Percentiles rank a stretch among this genome's conserved stretches.
Evolutionary conservation across 2,113 vertebrate species (phyloP).

Genomic region (Etheostoma cragini): DNA sequence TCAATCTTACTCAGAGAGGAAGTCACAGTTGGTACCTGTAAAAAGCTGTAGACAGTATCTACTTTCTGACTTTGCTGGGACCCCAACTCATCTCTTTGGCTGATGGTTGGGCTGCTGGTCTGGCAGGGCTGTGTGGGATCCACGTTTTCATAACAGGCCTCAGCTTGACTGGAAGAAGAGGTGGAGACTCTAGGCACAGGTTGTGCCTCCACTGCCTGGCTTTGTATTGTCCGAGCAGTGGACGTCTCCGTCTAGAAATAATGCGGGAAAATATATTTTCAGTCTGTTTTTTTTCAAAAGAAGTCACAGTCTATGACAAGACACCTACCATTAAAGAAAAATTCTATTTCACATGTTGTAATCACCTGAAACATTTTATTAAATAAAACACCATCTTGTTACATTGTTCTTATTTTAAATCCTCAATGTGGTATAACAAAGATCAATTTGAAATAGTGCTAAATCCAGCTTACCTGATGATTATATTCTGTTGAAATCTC

Average conservation of each 20-base stretch:
- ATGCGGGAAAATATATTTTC: background rate
- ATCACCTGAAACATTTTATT: background rate
- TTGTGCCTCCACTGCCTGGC: background rate
- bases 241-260: conserved; percentile 15
- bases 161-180: conserved; percentile 15
- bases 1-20: accelerated
- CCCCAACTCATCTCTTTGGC: background rate
- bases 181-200: background rate
- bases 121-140: background rate
- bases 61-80: background rate
- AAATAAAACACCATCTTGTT: background rate
- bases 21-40: background rate
- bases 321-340: background rate
- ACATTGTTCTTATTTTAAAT: background rate
- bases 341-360: background rate
- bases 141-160: conserved; percentile 56
- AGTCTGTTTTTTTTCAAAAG: too few relatives aligned
- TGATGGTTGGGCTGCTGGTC: background rate
- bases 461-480: conserved; percentile 32
- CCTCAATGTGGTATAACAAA: background rate
- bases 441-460: background rate
- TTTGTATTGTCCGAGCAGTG: background rate
- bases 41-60: background rate
- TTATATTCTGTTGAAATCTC: accelerated
- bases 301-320: background rate